Evolutionary conservation across 2,113 vertebrate species (phyloP).

Genomic region (Nyctereutes procyonoides): DNA sequence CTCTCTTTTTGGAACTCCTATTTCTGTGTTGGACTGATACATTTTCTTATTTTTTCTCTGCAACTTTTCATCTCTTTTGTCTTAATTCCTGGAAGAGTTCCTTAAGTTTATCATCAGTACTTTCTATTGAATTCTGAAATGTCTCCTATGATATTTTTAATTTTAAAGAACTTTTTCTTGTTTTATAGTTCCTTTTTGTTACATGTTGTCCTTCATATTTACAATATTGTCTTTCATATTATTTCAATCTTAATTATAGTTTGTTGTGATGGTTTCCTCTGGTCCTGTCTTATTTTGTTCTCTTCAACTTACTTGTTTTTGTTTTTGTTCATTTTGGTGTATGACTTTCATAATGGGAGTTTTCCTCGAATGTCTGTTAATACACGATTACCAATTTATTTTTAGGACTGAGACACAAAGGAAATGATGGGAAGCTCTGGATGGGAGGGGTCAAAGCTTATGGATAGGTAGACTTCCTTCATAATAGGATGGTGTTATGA

Average conservation of each 20-base stretch:
- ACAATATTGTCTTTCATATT: neutral
- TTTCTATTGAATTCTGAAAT: neutral
- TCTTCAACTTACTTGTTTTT: neutral
- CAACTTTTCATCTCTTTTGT: neutral
- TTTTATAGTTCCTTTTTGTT: neutral
- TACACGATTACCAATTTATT: neutral
- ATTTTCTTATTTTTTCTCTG: constrained; percentile 9
- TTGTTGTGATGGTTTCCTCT: neutral
- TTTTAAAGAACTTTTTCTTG: neutral
- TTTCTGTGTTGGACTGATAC: neutral
- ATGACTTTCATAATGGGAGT: neutral
- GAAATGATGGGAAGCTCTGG: neutral
- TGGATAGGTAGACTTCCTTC: neutral
- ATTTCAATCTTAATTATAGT: neutral
- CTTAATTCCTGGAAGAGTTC: neutral
- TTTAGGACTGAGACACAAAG: neutral
- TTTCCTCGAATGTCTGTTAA: neutral
- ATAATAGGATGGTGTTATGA: neutral
- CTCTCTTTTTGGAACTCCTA: neutral
- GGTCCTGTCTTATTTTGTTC: neutral
- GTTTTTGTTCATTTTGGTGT: neutral
- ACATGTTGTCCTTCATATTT: neutral
- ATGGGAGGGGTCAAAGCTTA: neutral
- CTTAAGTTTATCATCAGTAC: neutral
- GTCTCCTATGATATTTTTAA: neutral